These are phyloP conservation scores for Drosophila mauritiana DNA, from an alignment of 1,140 invertebrate genomes.

Conservation along the genomic window DNA sequence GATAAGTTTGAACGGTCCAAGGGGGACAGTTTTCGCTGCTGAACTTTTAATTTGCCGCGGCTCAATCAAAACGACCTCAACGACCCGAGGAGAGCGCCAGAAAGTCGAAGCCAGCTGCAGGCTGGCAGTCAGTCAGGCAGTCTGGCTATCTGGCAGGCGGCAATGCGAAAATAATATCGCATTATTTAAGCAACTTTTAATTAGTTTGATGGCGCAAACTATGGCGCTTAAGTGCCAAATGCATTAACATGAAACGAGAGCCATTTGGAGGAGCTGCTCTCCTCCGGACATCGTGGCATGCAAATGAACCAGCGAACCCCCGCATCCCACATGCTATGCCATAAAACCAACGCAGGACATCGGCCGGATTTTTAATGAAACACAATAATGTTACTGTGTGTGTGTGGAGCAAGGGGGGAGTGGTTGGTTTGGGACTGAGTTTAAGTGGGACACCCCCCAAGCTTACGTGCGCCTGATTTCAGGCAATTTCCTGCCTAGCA, in stretches of 20 bases:
- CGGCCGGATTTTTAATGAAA: slow-evolving; percentile 70
- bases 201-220: slow-evolving; percentile 77
- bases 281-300: slow-evolving; percentile 49
- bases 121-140: too few relatives aligned
- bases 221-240: slow-evolving; percentile 70
- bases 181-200: slow-evolving; percentile 75
- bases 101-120: slow-evolving; percentile 27
- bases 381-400: slow-evolving; percentile 19
- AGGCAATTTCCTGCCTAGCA: slow-evolving; percentile 81
- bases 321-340: slow-evolving; percentile 1
- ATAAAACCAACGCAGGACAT: slow-evolving; percentile 47
- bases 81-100: neutral
- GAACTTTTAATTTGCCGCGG: slow-evolving; percentile 28
- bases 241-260: slow-evolving; percentile 70
- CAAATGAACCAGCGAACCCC: slow-evolving; percentile 50
- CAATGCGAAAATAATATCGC: slow-evolving; percentile 54
- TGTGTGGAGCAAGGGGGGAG: neutral
- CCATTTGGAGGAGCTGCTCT: slow-evolving; percentile 41
- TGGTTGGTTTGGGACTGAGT: neutral
- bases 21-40: slow-evolving; percentile 6
- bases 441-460: slow-evolving; percentile 22
- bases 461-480: slow-evolving; percentile 77
- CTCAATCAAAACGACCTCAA: slow-evolving; percentile 42
- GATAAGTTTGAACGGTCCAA: slow-evolving; percentile 20
- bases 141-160: neutral